phyloP scores from a whole-genome alignment of 1,140 invertebrate species.

The Lerema accius region DNA sequence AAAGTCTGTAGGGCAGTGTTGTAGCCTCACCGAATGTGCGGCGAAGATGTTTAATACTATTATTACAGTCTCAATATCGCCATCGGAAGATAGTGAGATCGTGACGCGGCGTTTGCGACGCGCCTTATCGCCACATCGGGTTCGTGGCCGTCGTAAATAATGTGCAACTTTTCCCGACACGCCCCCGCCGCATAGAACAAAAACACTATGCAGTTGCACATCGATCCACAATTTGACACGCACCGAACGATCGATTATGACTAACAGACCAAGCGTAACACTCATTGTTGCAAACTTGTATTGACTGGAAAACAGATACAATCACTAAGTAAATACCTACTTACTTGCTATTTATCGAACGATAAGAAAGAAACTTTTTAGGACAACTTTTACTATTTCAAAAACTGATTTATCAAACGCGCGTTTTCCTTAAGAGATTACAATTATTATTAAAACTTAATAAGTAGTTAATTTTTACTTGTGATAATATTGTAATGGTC shows the following conservation, averaged over 20 bases:
- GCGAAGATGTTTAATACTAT: constrained; percentile 65
- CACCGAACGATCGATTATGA: constrained; percentile 24
- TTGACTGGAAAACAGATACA: constrained; percentile 13
- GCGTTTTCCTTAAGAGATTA: not conserved
- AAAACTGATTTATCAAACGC: constrained; percentile 14
- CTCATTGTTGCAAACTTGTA: constrained; percentile 22
- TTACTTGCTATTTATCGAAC: constrained; percentile 3
- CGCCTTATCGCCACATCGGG: constrained; percentile 78
- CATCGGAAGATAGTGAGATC: constrained; percentile 76
- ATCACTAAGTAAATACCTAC: constrained; percentile 20
- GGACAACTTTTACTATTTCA: constrained; percentile 24
- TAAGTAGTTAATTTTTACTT: not conserved
- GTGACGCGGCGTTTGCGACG: constrained; percentile 78
- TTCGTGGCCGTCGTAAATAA: constrained; percentile 81
- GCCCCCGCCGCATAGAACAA: constrained; percentile 63
- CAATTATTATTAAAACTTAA: not conserved
- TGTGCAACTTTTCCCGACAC: constrained; percentile 79
- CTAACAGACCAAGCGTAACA: constrained; percentile 29
- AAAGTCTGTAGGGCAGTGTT: constrained; percentile 8
- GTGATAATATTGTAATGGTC: too few species aligned
- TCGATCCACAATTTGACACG: constrained; percentile 34
- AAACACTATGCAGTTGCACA: constrained; percentile 51
- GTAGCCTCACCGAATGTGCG: constrained; percentile 9
- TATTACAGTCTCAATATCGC: constrained; percentile 70
- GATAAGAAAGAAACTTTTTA: constrained; percentile 25